These are phyloP conservation scores for Gambusia yucatana DNA, from an alignment of 2,797 vertebrate genomes.

Conservation along the genomic window DNA sequence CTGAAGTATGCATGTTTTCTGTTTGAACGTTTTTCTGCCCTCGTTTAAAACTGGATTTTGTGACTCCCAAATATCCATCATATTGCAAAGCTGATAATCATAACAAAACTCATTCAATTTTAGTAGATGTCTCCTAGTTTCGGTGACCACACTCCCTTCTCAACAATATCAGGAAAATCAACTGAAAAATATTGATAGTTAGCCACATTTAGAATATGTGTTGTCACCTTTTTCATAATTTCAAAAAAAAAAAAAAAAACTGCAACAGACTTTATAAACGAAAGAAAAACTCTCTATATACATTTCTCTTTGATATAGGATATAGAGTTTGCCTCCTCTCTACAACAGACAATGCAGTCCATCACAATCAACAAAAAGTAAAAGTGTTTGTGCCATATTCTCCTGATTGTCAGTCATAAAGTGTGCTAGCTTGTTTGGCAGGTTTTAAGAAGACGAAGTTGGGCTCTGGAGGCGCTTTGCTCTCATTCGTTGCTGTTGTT, in stretches of 20 bases:
- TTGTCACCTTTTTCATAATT: conserved; percentile 45
- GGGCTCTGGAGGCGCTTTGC: background rate
- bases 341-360: conserved; percentile 48
- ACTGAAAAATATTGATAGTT: conserved; percentile 19
- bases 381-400: conserved; percentile 49
- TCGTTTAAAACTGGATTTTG: background rate
- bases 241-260: conserved; percentile 23
- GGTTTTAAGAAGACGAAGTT: conserved; percentile 26
- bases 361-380: conserved; percentile 55
- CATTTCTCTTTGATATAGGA: conserved; percentile 19
- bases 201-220: conserved; percentile 69
- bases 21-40: background rate
- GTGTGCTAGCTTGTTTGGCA: conserved; percentile 71
- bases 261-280: conserved; percentile 36
- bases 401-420: conserved; percentile 67
- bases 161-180: conserved; percentile 14
- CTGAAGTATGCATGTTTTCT: background rate
- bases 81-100: background rate
- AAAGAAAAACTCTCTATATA: background rate
- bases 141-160: background rate
- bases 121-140: background rate
- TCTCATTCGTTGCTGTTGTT: conserved; percentile 87
- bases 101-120: background rate
- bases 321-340: conserved; percentile 47
- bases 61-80: too few species aligned